These are phyloP conservation scores for Poecilia picta DNA, from an alignment of 2,797 vertebrate genomes.

Conservation along the genomic window DNA sequence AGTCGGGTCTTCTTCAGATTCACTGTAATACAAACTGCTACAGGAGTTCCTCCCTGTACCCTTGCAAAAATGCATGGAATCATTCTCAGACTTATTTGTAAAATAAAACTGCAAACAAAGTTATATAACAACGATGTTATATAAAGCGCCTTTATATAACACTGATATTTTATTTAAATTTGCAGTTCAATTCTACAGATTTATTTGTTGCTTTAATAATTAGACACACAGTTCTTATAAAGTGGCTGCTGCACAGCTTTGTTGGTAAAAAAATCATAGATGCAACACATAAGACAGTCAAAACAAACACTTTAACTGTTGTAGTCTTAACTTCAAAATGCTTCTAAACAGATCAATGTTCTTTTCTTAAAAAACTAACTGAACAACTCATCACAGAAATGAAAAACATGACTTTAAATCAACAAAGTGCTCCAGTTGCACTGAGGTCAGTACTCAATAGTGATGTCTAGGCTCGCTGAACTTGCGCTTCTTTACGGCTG, in stretches of 20 bases:
- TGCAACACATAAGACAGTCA: constrained; percentile 2
- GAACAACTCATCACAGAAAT: neutral
- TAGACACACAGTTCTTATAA: neutral
- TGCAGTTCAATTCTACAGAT: constrained; percentile 1
- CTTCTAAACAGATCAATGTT: neutral
- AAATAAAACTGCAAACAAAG: too few species aligned
- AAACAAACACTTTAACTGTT: neutral
- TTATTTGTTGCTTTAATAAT: neutral
- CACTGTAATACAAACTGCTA: neutral
- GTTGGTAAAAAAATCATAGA: neutral
- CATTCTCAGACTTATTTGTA: neutral
- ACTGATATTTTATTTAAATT: neutral
- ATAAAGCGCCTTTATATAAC: neutral
- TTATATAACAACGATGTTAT: too few species aligned
- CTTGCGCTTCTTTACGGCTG: constrained; percentile 83
- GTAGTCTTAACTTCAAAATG: neutral
- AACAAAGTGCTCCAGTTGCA: neutral
- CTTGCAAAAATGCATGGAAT: neutral
- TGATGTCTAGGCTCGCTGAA: constrained; percentile 89
- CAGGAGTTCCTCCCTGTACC: neutral
- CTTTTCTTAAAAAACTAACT: neutral
- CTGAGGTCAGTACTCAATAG: constrained; percentile 76
- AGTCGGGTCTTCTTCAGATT: neutral
- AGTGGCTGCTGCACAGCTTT: neutral
- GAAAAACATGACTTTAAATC: neutral